A percentile compares a stretch with the other conserved stretches of the same genome.
Conservation (phyloP, 2,888 invertebrate genomes). For the Diaprepes abbreviatus region DNA sequence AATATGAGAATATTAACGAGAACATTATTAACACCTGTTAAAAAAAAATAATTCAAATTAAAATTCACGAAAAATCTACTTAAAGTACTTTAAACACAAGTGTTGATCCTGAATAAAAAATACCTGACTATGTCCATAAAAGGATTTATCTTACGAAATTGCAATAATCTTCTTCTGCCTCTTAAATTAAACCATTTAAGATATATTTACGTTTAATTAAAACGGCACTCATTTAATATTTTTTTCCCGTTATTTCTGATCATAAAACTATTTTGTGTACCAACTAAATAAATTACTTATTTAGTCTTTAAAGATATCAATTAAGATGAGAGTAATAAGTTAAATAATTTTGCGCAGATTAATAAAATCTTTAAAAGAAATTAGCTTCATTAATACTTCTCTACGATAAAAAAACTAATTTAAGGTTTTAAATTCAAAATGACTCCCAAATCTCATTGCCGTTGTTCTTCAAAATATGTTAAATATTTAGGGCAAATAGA, state of each 20-base stretch:
- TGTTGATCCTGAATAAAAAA: slow-evolving; percentile 28
- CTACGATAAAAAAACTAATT: no score
- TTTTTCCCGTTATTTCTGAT: slow-evolving; percentile 15
- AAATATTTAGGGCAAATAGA: no score
- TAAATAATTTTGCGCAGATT: not conserved
- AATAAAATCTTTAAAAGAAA: no score
- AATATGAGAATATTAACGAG: not conserved
- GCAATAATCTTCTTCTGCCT: slow-evolving; percentile 30
- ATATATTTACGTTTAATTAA: slow-evolving; percentile 43
- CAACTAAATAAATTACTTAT: not conserved
- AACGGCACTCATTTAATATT: slow-evolving; percentile 44
- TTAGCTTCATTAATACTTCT: no score
- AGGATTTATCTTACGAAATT: slow-evolving; percentile 40
- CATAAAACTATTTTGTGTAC: slow-evolving; percentile 18
- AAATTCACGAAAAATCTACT: slow-evolving; percentile 31
- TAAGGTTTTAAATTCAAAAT: no score
- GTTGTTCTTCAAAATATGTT: no score
- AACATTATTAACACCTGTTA: not conserved
- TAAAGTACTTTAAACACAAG: slow-evolving; percentile 34
- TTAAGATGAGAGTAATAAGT: slow-evolving; percentile 16
- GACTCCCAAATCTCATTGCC: no score
- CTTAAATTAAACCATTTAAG: slow-evolving; percentile 45
- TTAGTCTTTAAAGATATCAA: slow-evolving; percentile 22
- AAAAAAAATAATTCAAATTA: not conserved
- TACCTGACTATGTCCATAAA: slow-evolving; percentile 39